Evolutionary conservation across 2,113 vertebrate species (phyloP), one percentile per base, ranked within the genome.

Genomic region (Oenanthe melanoleuca): DNA sequence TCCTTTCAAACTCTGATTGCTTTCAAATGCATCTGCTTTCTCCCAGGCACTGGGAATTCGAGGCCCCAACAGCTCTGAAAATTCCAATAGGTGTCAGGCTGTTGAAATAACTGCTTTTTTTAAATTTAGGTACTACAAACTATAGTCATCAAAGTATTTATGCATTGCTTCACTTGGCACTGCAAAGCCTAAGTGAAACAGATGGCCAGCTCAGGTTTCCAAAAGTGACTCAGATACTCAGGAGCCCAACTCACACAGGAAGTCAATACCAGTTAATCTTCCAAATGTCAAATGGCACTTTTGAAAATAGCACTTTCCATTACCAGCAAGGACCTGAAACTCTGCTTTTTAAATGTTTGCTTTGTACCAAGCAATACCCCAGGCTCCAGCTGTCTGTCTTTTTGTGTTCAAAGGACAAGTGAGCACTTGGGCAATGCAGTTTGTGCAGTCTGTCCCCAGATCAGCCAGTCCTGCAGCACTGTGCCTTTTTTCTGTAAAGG

Each of bases 161-260:
- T 45, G 85, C 82, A 78, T 20, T 90, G 93, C 79, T 33, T 94
- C 79, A 63, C 64, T 94, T 49, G 92, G 95, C 79, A 50, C 59
- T 25, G 85, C 89, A 74, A 22, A 93, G 82, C 60, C 72, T 86
- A 88, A 95, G 88, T 78, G 88, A 83, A 94, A 95, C 90, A 96
- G 93, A 96, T 95, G 94, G 96, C 88, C 86, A 86, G 71, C 92
- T 74, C 88, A 56, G 82, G 94, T 90, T 96, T 96, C 89, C 90
- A 92, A 78, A 96, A 95, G 90, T 92, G 92, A 96, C 79, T 93
- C 85, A 92, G 89, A 92, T 88, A 55, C 92, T 92, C 92, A 74
- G 79, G 89, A 96, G 93, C 93, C 88, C 93, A 40, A 31, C 67
- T 96, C 94, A 69, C 88, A 69, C n/a, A 79, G 93, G 83, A 97